phyloP scores from a whole-genome alignment of 1,140 invertebrate genomes.

The Bathynomus jamesi region DNA sequence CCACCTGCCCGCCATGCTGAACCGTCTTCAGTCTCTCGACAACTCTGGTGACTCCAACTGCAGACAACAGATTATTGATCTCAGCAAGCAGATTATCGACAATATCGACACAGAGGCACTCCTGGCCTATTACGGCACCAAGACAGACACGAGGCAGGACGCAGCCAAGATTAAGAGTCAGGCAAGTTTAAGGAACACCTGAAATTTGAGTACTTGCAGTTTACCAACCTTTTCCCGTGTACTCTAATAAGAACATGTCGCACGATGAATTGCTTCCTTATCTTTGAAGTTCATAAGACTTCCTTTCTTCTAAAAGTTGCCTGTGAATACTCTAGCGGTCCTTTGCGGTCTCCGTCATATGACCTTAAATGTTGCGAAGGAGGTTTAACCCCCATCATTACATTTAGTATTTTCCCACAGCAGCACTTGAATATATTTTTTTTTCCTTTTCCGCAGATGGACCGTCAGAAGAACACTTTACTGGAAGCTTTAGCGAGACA shows the following conservation, averaged over 20 bases:
- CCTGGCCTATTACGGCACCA: conserved; percentile 6
- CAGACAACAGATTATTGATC: too few relatives aligned
- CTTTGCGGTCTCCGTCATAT: background rate
- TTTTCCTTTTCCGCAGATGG: conserved; percentile 7
- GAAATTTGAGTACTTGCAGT: too few relatives aligned
- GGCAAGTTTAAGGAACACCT: background rate
- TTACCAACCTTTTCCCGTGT: too few relatives aligned
- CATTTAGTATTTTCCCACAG: background rate
- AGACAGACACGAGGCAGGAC: conserved; percentile 5
- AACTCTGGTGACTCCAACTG: too few relatives aligned
- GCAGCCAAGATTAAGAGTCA: conserved; percentile 10
- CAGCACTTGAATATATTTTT: background rate
- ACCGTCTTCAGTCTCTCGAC: too few relatives aligned
- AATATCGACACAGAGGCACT: background rate
- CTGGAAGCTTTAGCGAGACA: conserved; percentile 8
- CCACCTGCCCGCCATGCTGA: too few relatives aligned
- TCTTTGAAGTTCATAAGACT: background rate
- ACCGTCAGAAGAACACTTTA: conserved; percentile 6
- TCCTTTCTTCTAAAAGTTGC: background rate
- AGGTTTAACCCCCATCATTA: too few relatives aligned
- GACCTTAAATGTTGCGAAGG: too few relatives aligned
- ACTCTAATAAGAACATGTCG: too few relatives aligned
- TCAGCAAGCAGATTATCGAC: too few relatives aligned
- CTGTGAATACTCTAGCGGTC: background rate
- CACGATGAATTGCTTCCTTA: too few relatives aligned